Base-by-base conservation (phyloP, 1,140 invertebrate genomes). In the Pemphigus obesinymphae region DNA sequence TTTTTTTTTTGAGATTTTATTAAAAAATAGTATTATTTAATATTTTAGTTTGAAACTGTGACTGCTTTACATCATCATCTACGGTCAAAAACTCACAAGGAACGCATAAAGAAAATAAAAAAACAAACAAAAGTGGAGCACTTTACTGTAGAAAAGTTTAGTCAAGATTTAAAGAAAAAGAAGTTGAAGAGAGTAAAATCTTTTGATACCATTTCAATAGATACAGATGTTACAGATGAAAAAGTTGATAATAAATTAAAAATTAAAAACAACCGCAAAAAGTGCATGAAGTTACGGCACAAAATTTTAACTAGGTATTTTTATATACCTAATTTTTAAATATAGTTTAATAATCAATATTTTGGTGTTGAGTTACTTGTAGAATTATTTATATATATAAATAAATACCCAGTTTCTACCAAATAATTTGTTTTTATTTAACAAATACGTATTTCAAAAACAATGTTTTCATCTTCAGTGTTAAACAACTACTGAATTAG, bases 261-360 rank as follows among this genome's bases (percentile, higher is more conserved):
- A 31, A 11, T 80, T 13, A 80, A 80, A 11, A 80, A 80, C 5
- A 80, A 80, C 17, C 58, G 76, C 1, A 80, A 80, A 61, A 20
- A 55, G 13, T 80, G 76, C 26, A 40, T 80, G 55, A 80, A 80
- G 23, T 63, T 80, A 80, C 20, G 76, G 6, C 55, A 80, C 23
- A 80, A 31, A 80, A 80, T 80, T 37, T 63, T 80, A 4, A 80
- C 76, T 17, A 80, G 76, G 76, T 80, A 80, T 45, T 63, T n/a
- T n/a, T n/a, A n/a, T n/a, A n/a, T n/a, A n/a, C n/a, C n/a, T n/a
- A n/a, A n/a, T n/a, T n/a, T n/a, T 78, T 43, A 26, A 40, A 58
- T 8, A 34, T 55, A 11, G 5, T 20, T 31, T 31, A n/a, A 55
- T 55, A 53, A 17, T n/a, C 8, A 31, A 50, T 50, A n/a, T n/a